Conservation (phyloP, 2,797 vertebrate species). For the Rachycentron canadum region DNA sequence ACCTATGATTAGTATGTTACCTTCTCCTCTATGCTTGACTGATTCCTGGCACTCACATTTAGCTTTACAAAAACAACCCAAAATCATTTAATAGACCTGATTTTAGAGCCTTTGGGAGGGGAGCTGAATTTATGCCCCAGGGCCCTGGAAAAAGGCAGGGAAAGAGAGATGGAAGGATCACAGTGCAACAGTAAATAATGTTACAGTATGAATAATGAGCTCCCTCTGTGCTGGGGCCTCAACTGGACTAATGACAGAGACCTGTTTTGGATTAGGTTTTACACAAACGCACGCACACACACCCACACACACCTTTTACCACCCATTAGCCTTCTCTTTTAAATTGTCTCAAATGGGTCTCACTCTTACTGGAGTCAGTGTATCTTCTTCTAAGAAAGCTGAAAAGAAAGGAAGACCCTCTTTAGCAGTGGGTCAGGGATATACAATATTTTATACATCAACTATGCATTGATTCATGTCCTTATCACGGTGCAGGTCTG, state of each 20-base stretch:
- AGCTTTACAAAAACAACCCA: slow-evolving; percentile 64
- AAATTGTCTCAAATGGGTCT: slow-evolving; percentile 24
- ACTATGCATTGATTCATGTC: not conserved
- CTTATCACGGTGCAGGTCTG: slow-evolving; percentile 47
- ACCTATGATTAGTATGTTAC: slow-evolving; percentile 57
- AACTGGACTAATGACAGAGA: slow-evolving; percentile 81
- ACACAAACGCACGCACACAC: slow-evolving; percentile 55
- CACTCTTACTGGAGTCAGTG: not conserved
- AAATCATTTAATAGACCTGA: slow-evolving; percentile 67
- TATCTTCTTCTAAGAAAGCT: slow-evolving; percentile 11
- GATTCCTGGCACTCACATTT: slow-evolving; percentile 43
- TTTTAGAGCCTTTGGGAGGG: slow-evolving; percentile 55
- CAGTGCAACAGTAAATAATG: slow-evolving; percentile 76
- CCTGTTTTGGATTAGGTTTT: slow-evolving; percentile 79
- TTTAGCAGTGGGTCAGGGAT: slow-evolving; percentile 19
- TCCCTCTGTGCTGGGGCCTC: slow-evolving; percentile 70
- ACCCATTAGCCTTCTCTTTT: slow-evolving; percentile 30
- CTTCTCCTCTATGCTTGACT: slow-evolving; percentile 47
- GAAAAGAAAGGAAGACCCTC: slow-evolving; percentile 21
- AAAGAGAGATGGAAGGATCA: slow-evolving; percentile 68
- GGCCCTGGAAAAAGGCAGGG: slow-evolving; percentile 52
- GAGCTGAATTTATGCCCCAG: slow-evolving; percentile 54
- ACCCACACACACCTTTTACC: slow-evolving; percentile 46
- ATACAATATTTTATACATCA: slow-evolving; percentile 16
- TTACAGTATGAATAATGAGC: slow-evolving; percentile 83